Percentiles rank a stretch among this genome's conserved stretches.
phyloP scores from a whole-genome alignment of 2,888 invertebrate species.

The Oligia strigilis region DNA sequence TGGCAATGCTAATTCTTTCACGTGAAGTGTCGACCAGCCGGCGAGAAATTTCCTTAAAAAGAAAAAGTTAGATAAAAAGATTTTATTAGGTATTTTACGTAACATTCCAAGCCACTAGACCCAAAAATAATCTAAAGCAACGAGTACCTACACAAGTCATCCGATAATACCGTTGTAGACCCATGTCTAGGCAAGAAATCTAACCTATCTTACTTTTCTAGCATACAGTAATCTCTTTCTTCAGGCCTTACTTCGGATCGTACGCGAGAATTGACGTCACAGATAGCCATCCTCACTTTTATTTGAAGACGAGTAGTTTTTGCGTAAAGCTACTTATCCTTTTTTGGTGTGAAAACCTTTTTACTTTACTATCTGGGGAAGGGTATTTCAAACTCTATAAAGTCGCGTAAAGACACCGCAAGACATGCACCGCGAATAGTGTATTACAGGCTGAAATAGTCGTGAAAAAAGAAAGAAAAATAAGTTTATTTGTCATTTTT shows the following conservation, averaged over 20 bases:
- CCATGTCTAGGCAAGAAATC: conserved; percentile 1
- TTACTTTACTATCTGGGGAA: not conserved
- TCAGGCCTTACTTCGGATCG: not conserved
- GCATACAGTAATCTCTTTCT: not conserved
- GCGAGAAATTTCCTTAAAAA: no score
- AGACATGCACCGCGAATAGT: not conserved
- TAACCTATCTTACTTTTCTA: not conserved
- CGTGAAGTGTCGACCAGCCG: no score
- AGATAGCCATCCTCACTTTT: conserved; percentile 17
- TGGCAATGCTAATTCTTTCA: no score
- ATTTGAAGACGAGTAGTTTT: conserved; percentile 6
- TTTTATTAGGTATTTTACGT: not conserved
- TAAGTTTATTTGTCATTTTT: no score
- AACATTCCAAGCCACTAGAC: not conserved
- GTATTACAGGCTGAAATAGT: not conserved
- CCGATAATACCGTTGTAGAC: not conserved
- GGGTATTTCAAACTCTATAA: not conserved
- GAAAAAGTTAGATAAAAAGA: no score
- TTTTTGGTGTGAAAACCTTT: conserved; percentile 3
- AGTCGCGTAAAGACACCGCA: not conserved
- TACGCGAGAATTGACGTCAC: not conserved
- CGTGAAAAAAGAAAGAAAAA: not conserved
- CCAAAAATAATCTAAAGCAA: not conserved
- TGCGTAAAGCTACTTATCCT: conserved; percentile 10
- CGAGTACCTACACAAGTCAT: not conserved